Conservation (phyloP, 2,888 invertebrate genomes). For the Caenorhabditis uteleia region DNA sequence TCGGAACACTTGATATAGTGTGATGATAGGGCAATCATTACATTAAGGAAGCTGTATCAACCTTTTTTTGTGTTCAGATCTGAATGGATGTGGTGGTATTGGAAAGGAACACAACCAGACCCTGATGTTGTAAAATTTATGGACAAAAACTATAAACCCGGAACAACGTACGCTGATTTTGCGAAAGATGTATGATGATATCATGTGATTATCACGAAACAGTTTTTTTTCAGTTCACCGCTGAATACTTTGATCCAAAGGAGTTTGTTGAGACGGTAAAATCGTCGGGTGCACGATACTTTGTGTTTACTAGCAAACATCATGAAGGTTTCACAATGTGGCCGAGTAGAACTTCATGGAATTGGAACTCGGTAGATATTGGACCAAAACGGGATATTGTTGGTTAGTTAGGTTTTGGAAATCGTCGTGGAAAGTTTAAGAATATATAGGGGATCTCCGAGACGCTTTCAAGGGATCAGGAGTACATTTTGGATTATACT, state of each 20-base stretch:
- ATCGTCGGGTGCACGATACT: slow-evolving; percentile 82
- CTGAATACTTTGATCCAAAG: slow-evolving; percentile 85
- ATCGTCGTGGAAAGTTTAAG: not conserved
- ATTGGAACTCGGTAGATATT: slow-evolving; percentile 73
- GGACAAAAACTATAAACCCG: slow-evolving; percentile 82
- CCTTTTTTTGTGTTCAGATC: slow-evolving; percentile 71
- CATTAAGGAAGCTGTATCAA: not conserved
- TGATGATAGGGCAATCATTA: not conserved
- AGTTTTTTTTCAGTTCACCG: slow-evolving; percentile 77
- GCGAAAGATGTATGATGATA: slow-evolving; percentile 72
- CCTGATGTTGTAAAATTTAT: slow-evolving; percentile 76
- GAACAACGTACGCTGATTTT: slow-evolving; percentile 89
- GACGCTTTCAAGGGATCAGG: slow-evolving; percentile 45
- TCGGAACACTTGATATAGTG: too few species aligned
- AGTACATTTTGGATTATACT: slow-evolving; percentile 69
- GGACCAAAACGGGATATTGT: slow-evolving; percentile 73
- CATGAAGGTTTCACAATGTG: slow-evolving; percentile 74
- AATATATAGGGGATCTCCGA: slow-evolving; percentile 35
- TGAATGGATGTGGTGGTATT: slow-evolving; percentile 80
- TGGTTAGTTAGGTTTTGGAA: slow-evolving; percentile 53
- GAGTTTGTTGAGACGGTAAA: slow-evolving; percentile 85
- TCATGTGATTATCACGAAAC: not conserved
- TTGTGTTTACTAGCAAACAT: slow-evolving; percentile 73
- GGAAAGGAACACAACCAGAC: slow-evolving; percentile 59
- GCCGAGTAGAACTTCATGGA: slow-evolving; percentile 72